These are phyloP conservation scores for Merluccius polli DNA, from an alignment of 2,797 vertebrate genomes.

Conservation along the genomic window DNA sequence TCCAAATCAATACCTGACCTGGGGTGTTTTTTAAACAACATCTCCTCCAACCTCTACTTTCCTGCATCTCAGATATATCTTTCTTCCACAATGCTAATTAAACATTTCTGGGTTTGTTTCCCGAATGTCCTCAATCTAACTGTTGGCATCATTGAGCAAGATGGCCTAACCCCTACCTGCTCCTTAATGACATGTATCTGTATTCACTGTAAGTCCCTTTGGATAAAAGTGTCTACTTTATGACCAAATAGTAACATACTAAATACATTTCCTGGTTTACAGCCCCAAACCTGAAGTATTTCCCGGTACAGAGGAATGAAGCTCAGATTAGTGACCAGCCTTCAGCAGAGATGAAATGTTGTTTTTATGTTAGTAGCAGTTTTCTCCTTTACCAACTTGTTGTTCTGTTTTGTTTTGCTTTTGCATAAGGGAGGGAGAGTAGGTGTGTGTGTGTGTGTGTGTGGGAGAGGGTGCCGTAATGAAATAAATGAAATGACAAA, in stretches of 20 bases:
- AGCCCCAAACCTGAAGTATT: background rate
- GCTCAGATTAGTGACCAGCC: too few species aligned
- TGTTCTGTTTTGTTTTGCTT: background rate
- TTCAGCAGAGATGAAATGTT: background rate
- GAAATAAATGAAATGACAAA: background rate
- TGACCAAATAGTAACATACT: too few species aligned
- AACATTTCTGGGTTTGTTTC: background rate
- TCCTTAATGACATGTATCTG: too few species aligned
- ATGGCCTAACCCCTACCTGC: too few species aligned
- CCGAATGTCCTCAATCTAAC: background rate
- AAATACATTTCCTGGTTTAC: background rate
- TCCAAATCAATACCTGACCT: background rate
- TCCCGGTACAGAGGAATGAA: background rate
- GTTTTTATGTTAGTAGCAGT: too few species aligned
- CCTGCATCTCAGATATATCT: background rate
- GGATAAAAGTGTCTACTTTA: too few species aligned
- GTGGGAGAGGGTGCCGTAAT: background rate
- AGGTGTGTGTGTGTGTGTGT: too few species aligned
- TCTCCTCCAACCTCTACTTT: background rate
- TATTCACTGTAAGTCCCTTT: too few species aligned
- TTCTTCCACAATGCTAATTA: background rate
- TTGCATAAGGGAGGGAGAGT: too few species aligned
- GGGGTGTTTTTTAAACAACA: background rate
- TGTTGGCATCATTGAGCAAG: background rate
- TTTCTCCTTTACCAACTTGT: background rate